phyloP scores from a whole-genome alignment of 2,113 vertebrate genomes.

The Albula goreensis region DNA sequence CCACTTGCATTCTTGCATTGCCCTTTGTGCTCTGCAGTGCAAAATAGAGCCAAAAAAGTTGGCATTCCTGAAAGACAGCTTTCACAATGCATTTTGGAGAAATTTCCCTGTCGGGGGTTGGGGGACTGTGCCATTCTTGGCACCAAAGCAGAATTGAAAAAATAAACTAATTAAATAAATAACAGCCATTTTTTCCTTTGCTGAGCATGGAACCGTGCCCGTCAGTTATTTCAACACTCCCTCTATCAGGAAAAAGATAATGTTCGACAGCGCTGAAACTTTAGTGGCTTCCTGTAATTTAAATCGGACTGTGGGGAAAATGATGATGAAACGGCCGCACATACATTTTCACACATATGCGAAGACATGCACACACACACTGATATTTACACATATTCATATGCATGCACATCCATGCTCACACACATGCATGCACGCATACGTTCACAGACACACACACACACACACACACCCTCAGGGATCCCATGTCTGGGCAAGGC shows the following conservation, averaged over 20 bases:
- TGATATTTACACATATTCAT: too few species aligned
- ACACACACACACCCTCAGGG: neutral
- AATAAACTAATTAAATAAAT: neutral
- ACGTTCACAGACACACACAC: too few species aligned
- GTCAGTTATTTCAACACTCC: neutral
- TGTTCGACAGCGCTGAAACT: neutral
- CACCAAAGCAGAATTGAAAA: neutral
- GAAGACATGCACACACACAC: neutral
- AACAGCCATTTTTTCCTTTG: neutral
- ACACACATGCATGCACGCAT: too few species aligned
- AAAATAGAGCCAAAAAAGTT: neutral
- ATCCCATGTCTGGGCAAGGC: neutral
- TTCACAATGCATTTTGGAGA: neutral
- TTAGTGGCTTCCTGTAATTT: constrained; percentile 4
- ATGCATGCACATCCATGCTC: too few species aligned
- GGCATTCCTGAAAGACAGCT: neutral
- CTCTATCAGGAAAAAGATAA: neutral
- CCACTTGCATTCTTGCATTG: neutral
- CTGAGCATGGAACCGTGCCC: neutral
- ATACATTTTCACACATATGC: too few species aligned
- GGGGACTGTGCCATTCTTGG: neutral
- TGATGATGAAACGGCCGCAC: neutral
- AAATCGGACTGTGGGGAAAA: neutral
- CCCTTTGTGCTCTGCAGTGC: neutral
- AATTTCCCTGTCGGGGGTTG: neutral